Conservation (phyloP, 1,140 invertebrate species). For the Leptoteleia sp. region DNA sequence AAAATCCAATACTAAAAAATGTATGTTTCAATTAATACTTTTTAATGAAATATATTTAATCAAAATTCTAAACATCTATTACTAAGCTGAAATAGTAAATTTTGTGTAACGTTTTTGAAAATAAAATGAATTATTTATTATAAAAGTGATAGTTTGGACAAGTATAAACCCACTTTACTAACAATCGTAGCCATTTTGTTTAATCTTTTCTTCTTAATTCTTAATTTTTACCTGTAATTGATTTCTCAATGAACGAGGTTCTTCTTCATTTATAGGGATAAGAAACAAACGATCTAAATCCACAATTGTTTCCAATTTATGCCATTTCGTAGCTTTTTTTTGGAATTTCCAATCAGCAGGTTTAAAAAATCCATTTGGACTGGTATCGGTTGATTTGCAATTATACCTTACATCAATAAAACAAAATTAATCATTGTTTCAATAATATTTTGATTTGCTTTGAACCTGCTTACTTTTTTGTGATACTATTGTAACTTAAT, state of each 20-base stretch:
- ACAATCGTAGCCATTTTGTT: no score
- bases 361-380: conserved; percentile 76
- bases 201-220: no score
- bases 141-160: no score
- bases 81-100: no score
- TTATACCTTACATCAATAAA: conserved; percentile 63
- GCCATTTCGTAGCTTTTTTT: conserved; percentile 84
- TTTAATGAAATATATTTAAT: no score
- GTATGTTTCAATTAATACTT: no score
- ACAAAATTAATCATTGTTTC: not conserved
- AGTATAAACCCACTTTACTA: no score
- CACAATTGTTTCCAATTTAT: conserved; percentile 86
- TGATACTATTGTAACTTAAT: conserved; percentile 80
- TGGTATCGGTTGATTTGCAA: conserved; percentile 75
- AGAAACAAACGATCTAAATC: conserved; percentile 86
- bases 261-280: conserved; percentile 81
- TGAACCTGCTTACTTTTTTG: conserved; percentile 81
- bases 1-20: no score
- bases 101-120: no score
- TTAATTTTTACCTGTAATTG: conserved; percentile 83
- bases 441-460: no score
- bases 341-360: conserved; percentile 85
- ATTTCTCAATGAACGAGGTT: conserved; percentile 83
- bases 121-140: no score
- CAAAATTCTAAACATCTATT: no score